Evolutionary conservation across 2,888 invertebrate species (phyloP), one percentile per base, ranked within the genome.

Genomic region (Barypeithes pellucidus): DNA sequence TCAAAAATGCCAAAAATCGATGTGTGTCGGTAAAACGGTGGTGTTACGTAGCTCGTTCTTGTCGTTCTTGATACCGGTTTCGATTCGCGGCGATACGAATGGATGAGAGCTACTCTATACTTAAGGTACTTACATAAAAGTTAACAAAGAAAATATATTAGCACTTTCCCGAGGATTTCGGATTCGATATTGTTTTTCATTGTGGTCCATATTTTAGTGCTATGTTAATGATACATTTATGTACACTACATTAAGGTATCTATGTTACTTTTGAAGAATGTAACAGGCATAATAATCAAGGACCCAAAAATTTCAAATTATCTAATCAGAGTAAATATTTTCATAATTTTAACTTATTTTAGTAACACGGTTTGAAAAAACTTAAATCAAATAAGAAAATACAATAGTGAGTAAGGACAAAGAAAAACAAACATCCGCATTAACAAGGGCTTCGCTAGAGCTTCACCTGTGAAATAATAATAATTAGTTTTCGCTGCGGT

Each of bases 121-220:
- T n/a, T n/a, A n/a, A n/a, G n/a, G 5, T 43, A 63, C 57, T 68
- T 68, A 68, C 68, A 47, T 33, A 68, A 68, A 68, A 16, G 68
- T 68, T 45, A 68, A 39, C 16, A 68, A 43, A 4, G 68, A 68
- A 68, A 68, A 61, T 47, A 68, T 60, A 60, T 68, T 68, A 1
- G 68, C 68, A 9, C 7, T 61, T 12, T 47, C 60, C 20, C 68
- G 16, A 18, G 68, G 68, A 45, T 68, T 68, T 11, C 36, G 33
- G 18, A 20, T 45, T 20, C 61, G 41, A 16, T 68, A 43, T 33
- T 47, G 29, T 43, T 60, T 47, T 12, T n/a, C 61, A 18, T 5
- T 43, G 36, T 61, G 33, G 50, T 68, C 68, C 68, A 68, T 68
- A 16, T 43, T 20, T 2, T 8, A 18, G 18, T n/a, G n/a, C n/a